Evolutionary conservation across 2,113 vertebrate species (phyloP), one percentile per base, ranked within the genome.

Genomic region (Peromyscus polionotus): DNA sequence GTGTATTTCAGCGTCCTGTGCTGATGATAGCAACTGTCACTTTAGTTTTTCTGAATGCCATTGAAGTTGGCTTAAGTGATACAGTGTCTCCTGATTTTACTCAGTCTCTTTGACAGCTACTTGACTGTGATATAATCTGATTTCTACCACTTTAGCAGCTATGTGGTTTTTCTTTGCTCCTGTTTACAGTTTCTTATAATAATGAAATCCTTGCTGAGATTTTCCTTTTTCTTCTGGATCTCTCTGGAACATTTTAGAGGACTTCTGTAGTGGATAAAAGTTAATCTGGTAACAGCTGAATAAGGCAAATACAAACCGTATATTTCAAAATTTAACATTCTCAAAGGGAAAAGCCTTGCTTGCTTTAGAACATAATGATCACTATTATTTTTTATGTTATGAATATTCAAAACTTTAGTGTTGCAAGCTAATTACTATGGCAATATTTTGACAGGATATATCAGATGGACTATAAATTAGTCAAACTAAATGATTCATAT

Each of bases 371-470:
- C 90, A 45, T 88, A 97, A 83, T 97, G 22, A 63, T 0, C 93
- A 31, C 42, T 85, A 4, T 91, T 95, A 79, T 91, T 77, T 92
- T 95, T 97, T 33, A 84, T 94, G 96, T 96, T 97, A 98, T 97
- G 72, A 96, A 81, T 85, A 96, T 73, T 97, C 87, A 97, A 96
- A 98, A 92, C 79, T 94, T 97, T 96, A 93, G 88, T 88, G 65
- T 97, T 98, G 94, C 98, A 98, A 98, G 73, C 83, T 98, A 98
- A 98, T 98, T 98, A 98, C 97, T 97, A 97, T 98, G 93, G 90
- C 94, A 97, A 98, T 98, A 98, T 97, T 98, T 98, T 97, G 97
- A 98, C 90, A 89, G 94, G 94, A 98, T 95, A 93, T 67, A 98
- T 98, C 96, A 98, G 93, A 36, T 59, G 98, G 95, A 59, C 67